A percentile compares a stretch with the other conserved stretches of the same genome.
Evolutionary conservation across 2,888 invertebrate species (phyloP).

Genomic region (Brachylomia viminalis): DNA sequence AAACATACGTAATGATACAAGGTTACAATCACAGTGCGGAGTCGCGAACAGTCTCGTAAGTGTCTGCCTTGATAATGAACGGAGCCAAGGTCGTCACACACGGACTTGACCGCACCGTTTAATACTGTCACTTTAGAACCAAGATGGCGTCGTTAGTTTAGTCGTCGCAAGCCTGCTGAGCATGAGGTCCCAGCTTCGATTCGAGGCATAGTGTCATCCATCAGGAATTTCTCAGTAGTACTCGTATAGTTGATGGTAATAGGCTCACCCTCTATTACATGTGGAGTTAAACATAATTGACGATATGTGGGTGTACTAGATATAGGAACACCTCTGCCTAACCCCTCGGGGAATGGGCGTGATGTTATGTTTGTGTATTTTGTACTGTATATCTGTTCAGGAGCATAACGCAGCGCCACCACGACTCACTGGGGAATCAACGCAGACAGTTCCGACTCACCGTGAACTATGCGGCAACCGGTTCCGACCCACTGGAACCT

Average conservation of each 20-base stretch:
- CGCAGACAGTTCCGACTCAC: too few relatives aligned
- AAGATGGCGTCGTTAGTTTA: too few relatives aligned
- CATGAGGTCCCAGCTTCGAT: too few relatives aligned
- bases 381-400: not conserved
- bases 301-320: not conserved
- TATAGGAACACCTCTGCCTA: not conserved
- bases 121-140: conserved; percentile 30
- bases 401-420: too few relatives aligned
- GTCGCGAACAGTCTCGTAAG: conserved; percentile 14
- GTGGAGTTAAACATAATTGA: not conserved
- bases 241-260: too few relatives aligned
- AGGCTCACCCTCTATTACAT: too few relatives aligned
- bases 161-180: too few relatives aligned
- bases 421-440: too few relatives aligned
- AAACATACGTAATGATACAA: conserved; percentile 26
- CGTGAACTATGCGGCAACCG: too few relatives aligned
- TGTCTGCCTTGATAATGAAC: conserved; percentile 80
- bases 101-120: conserved; percentile 3
- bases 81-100: conserved; percentile 71
- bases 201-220: too few relatives aligned
- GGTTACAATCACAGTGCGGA: conserved; percentile 27
- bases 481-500: too few relatives aligned
- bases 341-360: not conserved
- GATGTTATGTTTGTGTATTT: not conserved
- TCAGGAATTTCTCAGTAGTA: too few relatives aligned